Percentiles rank a stretch among this genome's conserved stretches.
Evolutionary conservation across 2,888 invertebrate species (phyloP).

Genomic region (Amphipoea lucens): DNA sequence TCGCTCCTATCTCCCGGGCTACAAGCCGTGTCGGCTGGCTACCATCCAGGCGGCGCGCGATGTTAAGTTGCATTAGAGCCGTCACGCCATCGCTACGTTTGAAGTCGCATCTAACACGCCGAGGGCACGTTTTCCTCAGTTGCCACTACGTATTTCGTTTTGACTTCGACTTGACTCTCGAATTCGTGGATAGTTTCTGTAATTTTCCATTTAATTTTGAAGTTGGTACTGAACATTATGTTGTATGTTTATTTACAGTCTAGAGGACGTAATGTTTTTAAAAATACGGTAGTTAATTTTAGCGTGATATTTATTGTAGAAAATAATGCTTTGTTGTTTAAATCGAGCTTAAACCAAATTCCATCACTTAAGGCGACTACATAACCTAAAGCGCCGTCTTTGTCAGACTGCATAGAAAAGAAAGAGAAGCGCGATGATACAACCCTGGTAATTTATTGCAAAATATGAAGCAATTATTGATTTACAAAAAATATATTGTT

Average conservation of each 20-base stretch:
- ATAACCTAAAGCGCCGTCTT: too few species aligned
- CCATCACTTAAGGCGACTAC: background rate
- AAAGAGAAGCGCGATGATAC: too few species aligned
- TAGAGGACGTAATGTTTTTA: too few species aligned
- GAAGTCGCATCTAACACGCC: conserved; percentile 52
- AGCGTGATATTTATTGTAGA: background rate
- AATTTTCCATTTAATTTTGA: background rate
- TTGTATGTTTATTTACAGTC: background rate
- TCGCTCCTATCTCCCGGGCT: conserved; percentile 43
- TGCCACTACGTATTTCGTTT: conserved; percentile 23
- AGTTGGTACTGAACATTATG: background rate
- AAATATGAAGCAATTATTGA: too few species aligned
- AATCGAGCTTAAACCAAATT: background rate
- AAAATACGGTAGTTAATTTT: too few species aligned
- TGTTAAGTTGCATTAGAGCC: conserved; percentile 66
- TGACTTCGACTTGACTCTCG: conserved; percentile 13
- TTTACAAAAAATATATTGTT: too few species aligned
- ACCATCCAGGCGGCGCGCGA: conserved; percentile 63
- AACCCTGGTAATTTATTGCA: too few species aligned
- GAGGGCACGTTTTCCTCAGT: conserved; percentile 46
- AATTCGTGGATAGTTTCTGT: background rate
- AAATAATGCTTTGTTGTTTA: background rate
- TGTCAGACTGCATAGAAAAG: too few species aligned
- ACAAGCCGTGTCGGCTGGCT: conserved; percentile 62
- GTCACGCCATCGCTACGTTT: conserved; percentile 65